Percentiles rank a stretch among this genome's conserved stretches.
These are phyloP conservation scores for Diaphora mendica DNA, from an alignment of 2,888 invertebrate species.

Conservation along the genomic window DNA sequence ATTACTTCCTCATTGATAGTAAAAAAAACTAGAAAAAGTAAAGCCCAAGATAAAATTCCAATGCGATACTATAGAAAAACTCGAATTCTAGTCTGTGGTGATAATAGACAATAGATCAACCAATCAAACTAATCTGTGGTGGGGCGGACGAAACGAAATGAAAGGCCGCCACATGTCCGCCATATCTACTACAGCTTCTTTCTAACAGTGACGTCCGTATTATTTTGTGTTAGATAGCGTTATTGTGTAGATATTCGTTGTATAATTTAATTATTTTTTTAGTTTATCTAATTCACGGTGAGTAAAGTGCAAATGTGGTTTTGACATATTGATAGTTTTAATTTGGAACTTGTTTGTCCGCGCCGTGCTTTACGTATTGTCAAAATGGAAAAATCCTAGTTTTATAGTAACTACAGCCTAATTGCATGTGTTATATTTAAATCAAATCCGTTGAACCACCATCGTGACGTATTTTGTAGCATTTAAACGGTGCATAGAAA, in stretches of 20 bases:
- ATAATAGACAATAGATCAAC: constrained; percentile 54
- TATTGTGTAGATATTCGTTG: constrained; percentile 78
- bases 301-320: constrained; percentile 63
- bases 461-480: constrained; percentile 52
- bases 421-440: constrained; percentile 60
- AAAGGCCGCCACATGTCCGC: constrained; percentile 85
- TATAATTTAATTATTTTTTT: constrained; percentile 81
- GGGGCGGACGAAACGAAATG: constrained; percentile 70
- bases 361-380: constrained; percentile 78
- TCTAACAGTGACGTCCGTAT: constrained; percentile 81
- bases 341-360: constrained; percentile 72
- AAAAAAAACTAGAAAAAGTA: no score
- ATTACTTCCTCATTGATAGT: no score
- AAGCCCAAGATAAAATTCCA: not conserved
- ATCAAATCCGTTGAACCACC: constrained; percentile 39
- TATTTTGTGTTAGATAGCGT: constrained; percentile 80
- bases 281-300: constrained; percentile 75
- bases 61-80: constrained; percentile 35
- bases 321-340: constrained; percentile 62
- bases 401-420: constrained; percentile 57
- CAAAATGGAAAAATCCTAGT: constrained; percentile 77
- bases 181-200: constrained; percentile 82
- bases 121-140: constrained; percentile 53
- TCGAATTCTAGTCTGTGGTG: constrained; percentile 46
- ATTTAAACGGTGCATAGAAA: constrained; percentile 46